Evolutionary conservation across 2,797 vertebrate species (phyloP), one percentile per base, ranked within the genome.

Genomic region (Hephaestus fuliginosus): DNA sequence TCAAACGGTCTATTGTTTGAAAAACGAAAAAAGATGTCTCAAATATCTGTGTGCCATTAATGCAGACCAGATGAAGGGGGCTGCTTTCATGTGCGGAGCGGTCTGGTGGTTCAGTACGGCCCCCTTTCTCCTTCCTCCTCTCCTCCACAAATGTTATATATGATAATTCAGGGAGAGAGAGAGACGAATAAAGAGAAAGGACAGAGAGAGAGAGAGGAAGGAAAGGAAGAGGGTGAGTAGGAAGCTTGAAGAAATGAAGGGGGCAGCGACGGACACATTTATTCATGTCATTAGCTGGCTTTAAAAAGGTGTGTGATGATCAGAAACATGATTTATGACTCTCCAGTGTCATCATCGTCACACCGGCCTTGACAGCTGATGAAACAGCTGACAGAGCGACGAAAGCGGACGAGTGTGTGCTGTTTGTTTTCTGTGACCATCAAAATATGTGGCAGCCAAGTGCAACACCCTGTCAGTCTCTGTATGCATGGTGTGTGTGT

Each of bases 1-100:
- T 97, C 96, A 97, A 96, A 93, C 84, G 53, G 90, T 89, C 95
- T 91, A 96, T 97, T 97, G 96, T 97, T 96, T 94, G 93, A 95
- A 92, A 95, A 95, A 94, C 79, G 90, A 95, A 96, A 96, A 97
- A 97, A 96, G 88, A 95, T 94, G 95, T 95, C 92, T 86, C 68
- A 93, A 94, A 95, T 97, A 96, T 97, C 95, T 95, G 82, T 86
- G 82, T 91, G 89, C 87, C 86, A 87, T 90, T 97, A 97, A 97
- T 95, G 75, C 75, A 55, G 92, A 93, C 96, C 97, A 97, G 95
- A 96, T 96, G 96, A 89, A 5, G 84, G 84, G 36, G 78, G 76
- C 83, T 85, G 92, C 95, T 95, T 95, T 96, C 93, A 95, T 95
- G 94, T 95, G 91, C 71, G 52, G 76, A 85, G 92, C 91, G 92